A percentile compares a stretch with the other conserved stretches of the same genome.
These are phyloP conservation scores for Leptothorax acervorum DNA, from an alignment of 2,888 invertebrate genomes.

Conservation along the genomic window DNA sequence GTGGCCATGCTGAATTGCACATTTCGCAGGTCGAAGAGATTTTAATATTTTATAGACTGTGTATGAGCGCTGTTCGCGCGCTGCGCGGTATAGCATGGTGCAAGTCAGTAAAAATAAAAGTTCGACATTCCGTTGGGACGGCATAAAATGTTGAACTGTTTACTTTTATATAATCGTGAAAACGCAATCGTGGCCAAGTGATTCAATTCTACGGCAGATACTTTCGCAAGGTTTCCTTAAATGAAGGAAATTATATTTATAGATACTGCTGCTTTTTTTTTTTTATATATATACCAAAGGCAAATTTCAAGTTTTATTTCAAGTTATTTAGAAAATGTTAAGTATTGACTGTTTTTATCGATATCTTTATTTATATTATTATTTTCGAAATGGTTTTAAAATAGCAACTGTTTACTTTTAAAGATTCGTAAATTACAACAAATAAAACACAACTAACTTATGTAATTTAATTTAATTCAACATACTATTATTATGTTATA, in stretches of 20 bases:
- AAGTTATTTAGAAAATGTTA: background rate
- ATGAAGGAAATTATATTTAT: background rate
- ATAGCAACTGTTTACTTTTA: background rate
- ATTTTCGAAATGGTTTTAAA: background rate
- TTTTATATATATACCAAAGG: no score
- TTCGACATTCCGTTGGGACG: constrained; percentile 31
- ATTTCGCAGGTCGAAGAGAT: constrained; percentile 31
- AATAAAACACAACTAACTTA: background rate
- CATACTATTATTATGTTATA: background rate
- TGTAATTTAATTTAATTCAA: background rate
- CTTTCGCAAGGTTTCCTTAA: background rate
- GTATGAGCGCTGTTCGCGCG: background rate
- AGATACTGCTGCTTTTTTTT: background rate
- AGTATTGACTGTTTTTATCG: background rate
- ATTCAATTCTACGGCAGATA: background rate
- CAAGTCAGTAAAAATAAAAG: constrained; percentile 26
- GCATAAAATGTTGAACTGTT: background rate
- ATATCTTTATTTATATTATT: background rate
- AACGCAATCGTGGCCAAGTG: background rate
- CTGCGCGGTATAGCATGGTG: background rate
- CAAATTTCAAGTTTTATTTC: background rate
- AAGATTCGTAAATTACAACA: no score
- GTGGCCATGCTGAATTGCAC: background rate
- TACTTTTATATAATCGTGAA: constrained; percentile 32
- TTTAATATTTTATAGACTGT: constrained; percentile 30